Conservation (phyloP, 2,888 invertebrate species). For the Molorchus minor region DNA sequence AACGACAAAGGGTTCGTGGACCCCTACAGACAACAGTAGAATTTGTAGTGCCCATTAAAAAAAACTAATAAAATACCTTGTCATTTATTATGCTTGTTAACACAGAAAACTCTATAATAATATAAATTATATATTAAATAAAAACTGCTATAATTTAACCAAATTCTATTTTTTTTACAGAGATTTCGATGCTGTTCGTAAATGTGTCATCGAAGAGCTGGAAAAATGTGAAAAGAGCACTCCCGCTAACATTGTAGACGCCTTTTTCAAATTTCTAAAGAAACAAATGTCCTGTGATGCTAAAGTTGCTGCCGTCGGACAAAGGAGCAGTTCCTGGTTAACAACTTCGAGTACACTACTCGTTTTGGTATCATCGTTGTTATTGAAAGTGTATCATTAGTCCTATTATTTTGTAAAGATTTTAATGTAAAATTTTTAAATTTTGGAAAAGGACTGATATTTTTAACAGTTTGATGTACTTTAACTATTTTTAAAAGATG, state of each 20-base stretch:
- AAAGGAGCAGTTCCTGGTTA: neutral
- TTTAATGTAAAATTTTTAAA: neutral
- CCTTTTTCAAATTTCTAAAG: conserved; percentile 76
- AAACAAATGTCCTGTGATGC: conserved; percentile 69
- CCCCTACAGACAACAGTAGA: too few species aligned
- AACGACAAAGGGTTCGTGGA: too few species aligned
- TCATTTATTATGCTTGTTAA: too few species aligned
- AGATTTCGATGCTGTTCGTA: conserved; percentile 66
- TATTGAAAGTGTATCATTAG: neutral
- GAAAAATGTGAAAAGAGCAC: conserved; percentile 78
- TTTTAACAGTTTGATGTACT: neutral
- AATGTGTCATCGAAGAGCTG: conserved; percentile 69
- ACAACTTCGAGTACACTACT: neutral
- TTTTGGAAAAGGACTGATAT: conserved; percentile 3
- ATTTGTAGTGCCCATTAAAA: too few species aligned
- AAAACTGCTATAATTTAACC: too few species aligned
- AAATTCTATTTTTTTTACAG: conserved; percentile 63
- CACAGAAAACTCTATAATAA: too few species aligned
- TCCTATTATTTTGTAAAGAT: neutral
- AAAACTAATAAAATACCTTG: too few species aligned
- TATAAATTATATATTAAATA: too few species aligned
- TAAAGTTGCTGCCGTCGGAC: neutral
- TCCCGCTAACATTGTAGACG: conserved; percentile 81
- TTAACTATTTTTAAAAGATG: neutral
- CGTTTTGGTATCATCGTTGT: neutral